Evolutionary conservation across 2,113 vertebrate species (phyloP).

Genomic region (Cepphus grylle): DNA sequence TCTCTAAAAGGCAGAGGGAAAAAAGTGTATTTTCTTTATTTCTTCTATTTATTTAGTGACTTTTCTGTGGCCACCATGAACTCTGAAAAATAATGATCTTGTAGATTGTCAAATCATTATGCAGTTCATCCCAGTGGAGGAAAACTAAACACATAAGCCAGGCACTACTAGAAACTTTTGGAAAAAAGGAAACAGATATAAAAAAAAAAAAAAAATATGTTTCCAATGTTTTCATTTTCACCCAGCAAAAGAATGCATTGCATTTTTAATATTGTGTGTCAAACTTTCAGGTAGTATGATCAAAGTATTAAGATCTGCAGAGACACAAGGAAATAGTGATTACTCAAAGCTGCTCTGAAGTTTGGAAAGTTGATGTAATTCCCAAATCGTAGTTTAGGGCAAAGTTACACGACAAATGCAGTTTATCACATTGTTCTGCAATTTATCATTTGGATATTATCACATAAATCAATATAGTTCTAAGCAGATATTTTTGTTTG

Average conservation of each 20-base stretch:
- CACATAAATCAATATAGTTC: not conserved
- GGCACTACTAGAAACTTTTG: not conserved
- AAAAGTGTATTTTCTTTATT: not conserved
- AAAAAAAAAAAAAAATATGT: not conserved
- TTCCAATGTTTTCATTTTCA: not conserved
- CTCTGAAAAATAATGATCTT: not conserved
- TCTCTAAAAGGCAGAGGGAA: not conserved
- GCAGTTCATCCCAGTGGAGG: not conserved
- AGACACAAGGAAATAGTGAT: not conserved
- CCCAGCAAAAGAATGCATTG: not conserved
- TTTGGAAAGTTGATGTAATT: not conserved
- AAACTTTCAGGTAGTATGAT: not conserved
- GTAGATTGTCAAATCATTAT: not conserved
- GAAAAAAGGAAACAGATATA: not conserved
- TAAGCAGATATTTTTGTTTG: not conserved
- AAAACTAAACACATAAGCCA: not conserved
- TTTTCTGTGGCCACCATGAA: not conserved
- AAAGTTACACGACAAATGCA: not conserved
- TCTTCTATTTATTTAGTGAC: not conserved
- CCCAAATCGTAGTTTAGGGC: not conserved
- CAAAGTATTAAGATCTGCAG: not conserved
- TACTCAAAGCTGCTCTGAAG: not conserved
- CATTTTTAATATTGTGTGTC: not conserved
- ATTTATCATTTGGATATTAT: not conserved
- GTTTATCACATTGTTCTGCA: not conserved